Evolutionary conservation across 2,888 invertebrate species (phyloP), one percentile per base, ranked within the genome.

Genomic region (Spialia ferax): DNA sequence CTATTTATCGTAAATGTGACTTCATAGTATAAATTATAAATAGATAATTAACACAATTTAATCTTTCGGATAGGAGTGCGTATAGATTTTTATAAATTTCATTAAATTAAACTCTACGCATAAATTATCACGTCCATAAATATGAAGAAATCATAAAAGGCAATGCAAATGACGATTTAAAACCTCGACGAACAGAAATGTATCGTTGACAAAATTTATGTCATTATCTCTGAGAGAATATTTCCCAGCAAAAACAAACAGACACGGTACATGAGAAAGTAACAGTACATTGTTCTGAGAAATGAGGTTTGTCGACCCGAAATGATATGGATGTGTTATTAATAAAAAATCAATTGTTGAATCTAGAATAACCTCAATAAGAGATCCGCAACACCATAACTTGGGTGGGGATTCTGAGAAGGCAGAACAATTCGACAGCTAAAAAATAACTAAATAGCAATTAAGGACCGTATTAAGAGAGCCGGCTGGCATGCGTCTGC

Each of bases 391-490:
- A 75, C 76, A 77, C 76, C 76, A 77, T 73, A 78, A 73, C 69
- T 73, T 57, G 74, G 72, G 73, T 70, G 73, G 77, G 73, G 69
- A 75, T 92, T 92, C 93, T 72, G 67, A 81, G 90, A 91, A 92
- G 76, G 77, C 75, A 76, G 75, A 86, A 86, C 85, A 85, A 87
- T 88, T 86, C 86, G 79, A 76, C 76, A 85, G 82, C 85, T 86
- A 88, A 91, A 91, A 82, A 92, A 91, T 88, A 91, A 93, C 92
- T 93, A 92, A 91, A 89, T 83, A 85, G 90, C 89, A 91, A 93
- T 93, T 92, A 92, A 88, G 83, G 82, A 75, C 86, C 88, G 86
- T 88, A 92, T 91, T 91, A 89, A 90, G 85, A 82, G 80, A 79
- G 82, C 74, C 76, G 88, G 89, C 74, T 76, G 88, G 89, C 84